Percentiles rank a stretch among this genome's conserved stretches.
These are phyloP conservation scores for Carcinoscorpius rotundicauda DNA, from an alignment of 1,140 invertebrate genomes.

Conservation along the genomic window DNA sequence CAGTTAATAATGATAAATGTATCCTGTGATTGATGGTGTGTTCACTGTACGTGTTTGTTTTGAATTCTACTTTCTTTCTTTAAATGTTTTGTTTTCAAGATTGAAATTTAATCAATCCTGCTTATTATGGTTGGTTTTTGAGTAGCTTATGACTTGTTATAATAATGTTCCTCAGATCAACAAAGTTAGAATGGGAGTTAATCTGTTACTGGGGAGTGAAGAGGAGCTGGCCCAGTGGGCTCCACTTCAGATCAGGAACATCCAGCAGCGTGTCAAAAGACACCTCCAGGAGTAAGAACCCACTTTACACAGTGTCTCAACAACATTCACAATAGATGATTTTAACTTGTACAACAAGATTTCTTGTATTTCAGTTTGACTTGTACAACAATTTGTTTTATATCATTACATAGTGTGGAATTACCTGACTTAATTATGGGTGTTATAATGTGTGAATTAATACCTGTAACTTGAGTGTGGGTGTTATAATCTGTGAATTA, in stretches of 20 bases:
- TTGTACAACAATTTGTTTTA: background rate
- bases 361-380: background rate
- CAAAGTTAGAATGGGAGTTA: conserved; percentile 13
- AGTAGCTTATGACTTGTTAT: too few species aligned
- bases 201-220: conserved; percentile 5
- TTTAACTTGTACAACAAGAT: background rate
- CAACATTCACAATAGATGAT: too few species aligned
- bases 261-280: conserved; percentile 7
- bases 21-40: too few species aligned
- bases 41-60: too few species aligned
- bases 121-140: background rate
- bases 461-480: too few species aligned
- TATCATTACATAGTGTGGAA: too few species aligned
- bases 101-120: background rate
- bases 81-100: background rate
- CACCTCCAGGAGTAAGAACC: conserved; percentile 5
- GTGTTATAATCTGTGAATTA: too few species aligned
- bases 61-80: background rate
- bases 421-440: too few species aligned
- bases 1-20: too few species aligned
- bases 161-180: conserved; percentile 5
- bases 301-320: background rate
- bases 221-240: background rate
- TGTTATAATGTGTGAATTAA: too few species aligned
- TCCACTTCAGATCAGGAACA: background rate